A percentile compares a stretch with the other conserved stretches of the same genome.
phyloP scores from a whole-genome alignment of 2,797 vertebrate genomes.

The Darevskia nairensis region DNA sequence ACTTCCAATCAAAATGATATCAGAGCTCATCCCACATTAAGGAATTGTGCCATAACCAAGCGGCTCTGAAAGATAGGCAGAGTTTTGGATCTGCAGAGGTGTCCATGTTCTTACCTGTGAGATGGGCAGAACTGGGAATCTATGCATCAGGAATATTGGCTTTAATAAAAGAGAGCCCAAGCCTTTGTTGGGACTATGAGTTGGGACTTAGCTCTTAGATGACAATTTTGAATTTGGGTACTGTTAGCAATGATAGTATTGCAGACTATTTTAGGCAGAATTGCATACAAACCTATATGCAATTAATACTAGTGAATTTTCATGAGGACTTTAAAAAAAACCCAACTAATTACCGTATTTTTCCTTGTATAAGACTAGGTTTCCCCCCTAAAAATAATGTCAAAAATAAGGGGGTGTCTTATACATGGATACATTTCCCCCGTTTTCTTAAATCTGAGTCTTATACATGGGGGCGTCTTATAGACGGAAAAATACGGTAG shows the following conservation, averaged over 20 bases:
- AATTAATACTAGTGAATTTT: too few relatives aligned
- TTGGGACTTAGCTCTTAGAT: background rate
- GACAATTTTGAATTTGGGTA: background rate
- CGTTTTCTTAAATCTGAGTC: too few relatives aligned
- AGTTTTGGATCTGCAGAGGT: background rate
- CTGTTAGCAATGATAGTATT: background rate
- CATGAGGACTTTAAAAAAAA: too few relatives aligned
- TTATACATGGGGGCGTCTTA: too few relatives aligned
- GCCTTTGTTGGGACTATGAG: background rate
- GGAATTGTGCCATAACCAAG: background rate
- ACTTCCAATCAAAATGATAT: slow-evolving; percentile 43
- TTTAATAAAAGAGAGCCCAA: background rate
- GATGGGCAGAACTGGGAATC: background rate
- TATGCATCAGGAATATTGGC: background rate
- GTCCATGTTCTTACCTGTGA: background rate
- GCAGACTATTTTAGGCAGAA: background rate
- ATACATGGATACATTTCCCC: too few relatives aligned
- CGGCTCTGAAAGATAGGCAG: background rate
- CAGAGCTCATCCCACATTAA: slow-evolving; percentile 30
- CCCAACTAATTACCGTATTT: too few relatives aligned
- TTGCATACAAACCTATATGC: too few relatives aligned
- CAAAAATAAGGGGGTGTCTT: too few relatives aligned
- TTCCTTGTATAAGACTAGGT: too few relatives aligned
- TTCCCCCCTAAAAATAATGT: too few relatives aligned
- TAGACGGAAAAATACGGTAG: too few relatives aligned